phyloP scores from a whole-genome alignment of 2,888 invertebrate species.

The Oscheius myriophilus region DNA sequence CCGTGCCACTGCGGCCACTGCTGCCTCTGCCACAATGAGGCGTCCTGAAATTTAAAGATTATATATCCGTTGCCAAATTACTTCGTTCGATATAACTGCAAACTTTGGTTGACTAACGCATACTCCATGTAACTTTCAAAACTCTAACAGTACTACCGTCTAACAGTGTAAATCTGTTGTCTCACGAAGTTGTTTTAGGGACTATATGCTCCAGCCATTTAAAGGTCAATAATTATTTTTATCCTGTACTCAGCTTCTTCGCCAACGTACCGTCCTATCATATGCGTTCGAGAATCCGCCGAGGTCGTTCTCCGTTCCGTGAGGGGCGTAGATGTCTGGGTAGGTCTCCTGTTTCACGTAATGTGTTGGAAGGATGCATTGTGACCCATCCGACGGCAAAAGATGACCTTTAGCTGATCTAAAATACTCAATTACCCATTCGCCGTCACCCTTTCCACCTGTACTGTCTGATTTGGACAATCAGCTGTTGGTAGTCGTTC shows the following conservation, averaged over 20 bases:
- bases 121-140: no score
- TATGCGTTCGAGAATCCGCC: slow-evolving; percentile 9
- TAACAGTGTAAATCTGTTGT: no score
- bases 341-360: slow-evolving; percentile 26
- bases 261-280: slow-evolving; percentile 8
- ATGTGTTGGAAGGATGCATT: slow-evolving; percentile 19
- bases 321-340: slow-evolving; percentile 15
- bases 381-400: not conserved
- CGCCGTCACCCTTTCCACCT: slow-evolving; percentile 10
- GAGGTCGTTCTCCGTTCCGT: not conserved
- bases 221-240: no score
- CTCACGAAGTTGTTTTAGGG: no score
- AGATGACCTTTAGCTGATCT: slow-evolving; percentile 17
- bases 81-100: no score
- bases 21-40: slow-evolving; percentile 5
- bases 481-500: slow-evolving; percentile 49
- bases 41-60: slow-evolving; percentile 13
- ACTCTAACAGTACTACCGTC: no score
- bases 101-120: no score
- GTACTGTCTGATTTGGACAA: slow-evolving; percentile 33
- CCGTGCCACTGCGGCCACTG: slow-evolving; percentile 20
- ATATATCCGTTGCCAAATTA: not conserved
- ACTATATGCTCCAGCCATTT: no score
- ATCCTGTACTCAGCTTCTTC: no score
- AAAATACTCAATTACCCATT: not conserved